Evolutionary conservation across 2,113 vertebrate genomes (phyloP).

Genomic region (Etia nguti): DNA sequence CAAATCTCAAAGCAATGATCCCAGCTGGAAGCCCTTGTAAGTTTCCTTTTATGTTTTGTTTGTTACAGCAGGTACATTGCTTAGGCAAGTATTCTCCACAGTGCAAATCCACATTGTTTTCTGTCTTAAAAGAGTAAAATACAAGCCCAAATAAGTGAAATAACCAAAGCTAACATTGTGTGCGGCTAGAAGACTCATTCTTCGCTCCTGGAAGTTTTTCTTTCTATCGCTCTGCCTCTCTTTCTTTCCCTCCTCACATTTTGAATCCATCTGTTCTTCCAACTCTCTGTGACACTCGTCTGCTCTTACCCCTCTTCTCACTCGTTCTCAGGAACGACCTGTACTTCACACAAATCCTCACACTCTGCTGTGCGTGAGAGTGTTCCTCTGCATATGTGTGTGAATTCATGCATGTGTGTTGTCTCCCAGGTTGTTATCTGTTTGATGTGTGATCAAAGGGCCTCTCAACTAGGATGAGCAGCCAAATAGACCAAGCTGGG

Average conservation of each 20-base stretch:
- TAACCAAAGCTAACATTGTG: background rate
- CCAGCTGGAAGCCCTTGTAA: background rate
- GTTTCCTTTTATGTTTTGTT: background rate
- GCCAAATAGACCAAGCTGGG: conserved; percentile 11
- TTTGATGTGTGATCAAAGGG: conserved; percentile 62
- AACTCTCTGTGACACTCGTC: conserved; percentile 9
- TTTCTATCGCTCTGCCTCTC: background rate
- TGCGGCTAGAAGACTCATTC: background rate
- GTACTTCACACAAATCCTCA: conserved; percentile 4
- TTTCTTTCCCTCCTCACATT: background rate
- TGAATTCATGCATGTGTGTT: background rate
- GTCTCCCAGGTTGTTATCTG: conserved; percentile 31
- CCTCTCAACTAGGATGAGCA: conserved; percentile 25
- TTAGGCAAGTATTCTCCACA: background rate
- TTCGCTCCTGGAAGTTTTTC: background rate
- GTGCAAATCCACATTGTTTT: background rate
- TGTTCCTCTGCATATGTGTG: background rate
- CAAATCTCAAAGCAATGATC: background rate
- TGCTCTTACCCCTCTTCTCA: conserved; percentile 3
- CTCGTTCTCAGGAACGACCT: conserved; percentile 9
- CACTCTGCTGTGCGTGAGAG: background rate
- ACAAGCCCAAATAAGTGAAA: background rate
- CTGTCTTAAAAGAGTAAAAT: background rate
- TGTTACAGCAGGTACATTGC: background rate
- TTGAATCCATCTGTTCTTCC: conserved; percentile 36